Conservation (phyloP, 92 coral and sea anemone species). For the Nematostella vectensis region DNA sequence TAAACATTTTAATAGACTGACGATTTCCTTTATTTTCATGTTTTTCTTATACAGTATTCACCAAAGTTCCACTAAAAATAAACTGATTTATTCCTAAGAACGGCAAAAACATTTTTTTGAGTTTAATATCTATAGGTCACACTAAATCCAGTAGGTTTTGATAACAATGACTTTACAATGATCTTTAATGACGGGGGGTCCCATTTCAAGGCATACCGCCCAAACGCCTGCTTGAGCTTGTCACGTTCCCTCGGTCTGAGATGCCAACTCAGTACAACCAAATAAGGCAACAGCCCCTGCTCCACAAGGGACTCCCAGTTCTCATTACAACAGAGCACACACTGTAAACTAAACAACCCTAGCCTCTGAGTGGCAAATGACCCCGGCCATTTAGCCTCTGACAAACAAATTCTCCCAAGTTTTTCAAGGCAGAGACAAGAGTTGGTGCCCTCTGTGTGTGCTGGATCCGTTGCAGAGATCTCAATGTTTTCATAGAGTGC, state of each 20-base stretch:
- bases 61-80: neutral
- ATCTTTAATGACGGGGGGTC: conserved; percentile 5
- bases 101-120: neutral
- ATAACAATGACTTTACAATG: conserved; percentile 1
- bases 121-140: neutral
- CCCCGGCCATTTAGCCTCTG: conserved; percentile 30
- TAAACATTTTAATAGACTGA: too few relatives aligned
- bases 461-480: neutral
- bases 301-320: conserved; percentile 30
- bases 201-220: neutral
- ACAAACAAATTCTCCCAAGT: neutral
- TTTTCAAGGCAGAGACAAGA: conserved; percentile 1
- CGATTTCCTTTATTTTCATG: too few relatives aligned
- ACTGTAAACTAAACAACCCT: conserved; percentile 58
- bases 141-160: conserved; percentile 6
- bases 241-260: conserved; percentile 9
- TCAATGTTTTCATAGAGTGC: conserved; percentile 9
- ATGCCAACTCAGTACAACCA: conserved; percentile 57
- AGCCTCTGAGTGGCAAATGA: conserved; percentile 52
- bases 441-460: neutral
- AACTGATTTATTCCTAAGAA: neutral
- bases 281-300: conserved; percentile 52
- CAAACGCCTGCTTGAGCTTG: conserved; percentile 10
- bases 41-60: neutral
- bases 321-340: conserved; percentile 31